phyloP scores from a whole-genome alignment of 92 coral and sea anemone genomes.

The Virgularia gustaviana region DNA sequence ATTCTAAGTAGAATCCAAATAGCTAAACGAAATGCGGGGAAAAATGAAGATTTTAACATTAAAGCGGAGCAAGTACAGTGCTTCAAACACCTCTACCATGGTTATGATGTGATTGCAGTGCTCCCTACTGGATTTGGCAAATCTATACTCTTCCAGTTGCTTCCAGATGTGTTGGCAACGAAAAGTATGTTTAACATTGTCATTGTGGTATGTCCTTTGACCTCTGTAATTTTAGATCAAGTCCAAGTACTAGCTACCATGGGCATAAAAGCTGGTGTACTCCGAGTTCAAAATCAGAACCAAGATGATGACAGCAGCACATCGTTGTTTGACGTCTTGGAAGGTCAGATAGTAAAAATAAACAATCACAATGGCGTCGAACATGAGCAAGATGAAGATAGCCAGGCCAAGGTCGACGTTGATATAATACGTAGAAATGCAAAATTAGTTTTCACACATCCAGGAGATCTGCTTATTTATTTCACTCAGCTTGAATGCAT shows the following conservation, averaged over 20 bases:
- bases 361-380: too few species aligned
- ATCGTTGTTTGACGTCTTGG: too few species aligned
- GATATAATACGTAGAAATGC: too few species aligned
- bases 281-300: neutral
- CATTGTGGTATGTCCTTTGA: conserved; percentile 10
- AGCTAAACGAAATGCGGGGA: neutral
- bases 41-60: neutral
- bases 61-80: neutral
- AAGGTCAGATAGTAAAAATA: too few species aligned
- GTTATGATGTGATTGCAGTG: conserved; percentile 3
- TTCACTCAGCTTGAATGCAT: too few species aligned
- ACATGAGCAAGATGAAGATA: too few species aligned
- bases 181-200: neutral
- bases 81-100: neutral
- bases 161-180: neutral
- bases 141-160: conserved; percentile 9
- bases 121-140: conserved; percentile 12
- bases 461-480: too few species aligned
- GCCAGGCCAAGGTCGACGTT: too few species aligned
- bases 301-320: too few species aligned
- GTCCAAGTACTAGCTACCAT: neutral
- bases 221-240: conserved; percentile 7
- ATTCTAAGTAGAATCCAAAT: neutral
- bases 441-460: too few species aligned
- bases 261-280: neutral